Percentiles rank a stretch among this genome's conserved stretches.
Evolutionary conservation across 2,888 invertebrate genomes (phyloP).

Genomic region (Drosophila algonquin): DNA sequence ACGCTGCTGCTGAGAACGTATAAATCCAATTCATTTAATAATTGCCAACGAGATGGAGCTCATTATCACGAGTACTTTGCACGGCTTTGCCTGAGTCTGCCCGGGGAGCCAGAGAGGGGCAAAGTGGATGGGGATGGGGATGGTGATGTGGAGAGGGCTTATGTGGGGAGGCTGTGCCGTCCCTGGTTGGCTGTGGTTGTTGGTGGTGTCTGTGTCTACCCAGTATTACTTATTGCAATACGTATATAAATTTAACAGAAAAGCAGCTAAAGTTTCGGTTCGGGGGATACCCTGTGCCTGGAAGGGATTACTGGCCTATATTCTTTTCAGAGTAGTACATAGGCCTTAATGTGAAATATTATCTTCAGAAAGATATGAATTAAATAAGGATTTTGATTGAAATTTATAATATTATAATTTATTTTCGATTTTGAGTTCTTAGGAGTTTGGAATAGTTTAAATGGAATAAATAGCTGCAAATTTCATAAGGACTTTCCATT

Average conservation of each 20-base stretch:
- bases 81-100: constrained; percentile 66
- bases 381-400: not conserved
- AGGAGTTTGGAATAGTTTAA: not conserved
- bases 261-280: not conserved
- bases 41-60: constrained; percentile 83
- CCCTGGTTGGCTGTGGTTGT: constrained; percentile 1
- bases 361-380: no score
- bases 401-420: not conserved
- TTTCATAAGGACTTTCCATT: not conserved
- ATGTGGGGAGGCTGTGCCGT: constrained; percentile 7
- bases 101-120: constrained; percentile 13
- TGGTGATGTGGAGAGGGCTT: constrained; percentile 9
- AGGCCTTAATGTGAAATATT: no score
- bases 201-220: not conserved
- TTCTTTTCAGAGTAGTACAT: not conserved
- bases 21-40: constrained; percentile 83
- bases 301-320: no score
- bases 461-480: no score
- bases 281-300: not conserved
- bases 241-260: not conserved
- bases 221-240: constrained; percentile 2
- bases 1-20: constrained; percentile 53
- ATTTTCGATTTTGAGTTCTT: not conserved
- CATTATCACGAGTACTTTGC: constrained; percentile 81
- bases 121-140: constrained; percentile 4